Conservation (phyloP, 2,888 invertebrate genomes). For the Bembecia ichneumoniformis region DNA sequence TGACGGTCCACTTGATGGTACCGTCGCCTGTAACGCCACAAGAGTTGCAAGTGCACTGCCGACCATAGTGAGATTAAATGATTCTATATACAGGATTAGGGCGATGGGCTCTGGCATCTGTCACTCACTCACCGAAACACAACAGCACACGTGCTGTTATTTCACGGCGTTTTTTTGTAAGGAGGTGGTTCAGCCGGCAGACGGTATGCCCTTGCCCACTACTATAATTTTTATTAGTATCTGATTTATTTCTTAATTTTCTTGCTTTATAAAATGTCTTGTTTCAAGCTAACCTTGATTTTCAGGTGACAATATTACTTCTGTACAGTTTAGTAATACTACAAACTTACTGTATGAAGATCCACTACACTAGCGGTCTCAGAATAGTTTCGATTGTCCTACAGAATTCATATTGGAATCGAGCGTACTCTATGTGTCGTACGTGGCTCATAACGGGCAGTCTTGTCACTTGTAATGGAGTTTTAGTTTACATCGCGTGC, state of each 20-base stretch:
- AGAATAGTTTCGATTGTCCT: conserved; percentile 46
- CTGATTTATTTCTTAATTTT: background rate
- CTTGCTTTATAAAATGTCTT: background rate
- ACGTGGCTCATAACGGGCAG: conserved; percentile 47
- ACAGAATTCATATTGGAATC: conserved; percentile 44
- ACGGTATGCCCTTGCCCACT: no score
- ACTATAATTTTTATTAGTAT: no score
- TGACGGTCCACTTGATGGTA: no score
- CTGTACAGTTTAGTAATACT: conserved; percentile 50
- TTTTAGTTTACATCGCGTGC: conserved; percentile 52
- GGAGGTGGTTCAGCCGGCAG: no score
- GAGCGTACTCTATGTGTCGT: conserved; percentile 28
- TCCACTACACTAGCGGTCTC: conserved; percentile 56
- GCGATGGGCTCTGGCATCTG: no score
- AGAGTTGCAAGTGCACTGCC: no score
- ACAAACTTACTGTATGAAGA: conserved; percentile 62
- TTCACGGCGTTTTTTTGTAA: no score
- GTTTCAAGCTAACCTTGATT: background rate
- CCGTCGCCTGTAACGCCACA: no score
- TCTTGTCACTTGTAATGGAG: conserved; percentile 43
- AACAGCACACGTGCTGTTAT: no score
- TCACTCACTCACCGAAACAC: no score
- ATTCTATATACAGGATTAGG: no score
- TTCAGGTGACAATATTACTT: conserved; percentile 46
- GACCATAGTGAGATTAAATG: no score